Evolutionary conservation across 1,140 invertebrate species (phyloP), one percentile per base, ranked within the genome.

Genomic region (Aradophagus sp.): DNA sequence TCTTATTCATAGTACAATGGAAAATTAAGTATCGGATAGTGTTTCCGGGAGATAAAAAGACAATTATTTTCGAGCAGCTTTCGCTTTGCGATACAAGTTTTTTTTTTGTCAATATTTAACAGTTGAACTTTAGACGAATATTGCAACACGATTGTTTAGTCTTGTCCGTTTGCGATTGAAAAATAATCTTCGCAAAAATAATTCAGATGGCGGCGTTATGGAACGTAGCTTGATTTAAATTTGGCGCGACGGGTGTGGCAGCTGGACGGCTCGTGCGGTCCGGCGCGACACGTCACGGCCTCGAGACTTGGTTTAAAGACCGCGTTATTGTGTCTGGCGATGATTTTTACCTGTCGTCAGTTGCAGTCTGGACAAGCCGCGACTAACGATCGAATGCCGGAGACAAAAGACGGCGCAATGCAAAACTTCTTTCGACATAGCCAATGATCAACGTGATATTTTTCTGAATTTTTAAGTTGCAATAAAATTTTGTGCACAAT

Each of bases 241-340:
- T 71, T 65, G 53, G 68, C 68, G 45, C 59, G 59, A 71, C 68
- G 67, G 58, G 67, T 63, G 67, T 70, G 59, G 58, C 59, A 59
- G 50, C 53, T 36, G 44, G 39, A 56, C 44, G 67, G 44, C 67
- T 70, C 52, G 55, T 16, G 42, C 15, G 44, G 42, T 15, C 8
- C 44, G 48, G 10, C 34, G 56, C 42, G 36, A 47, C 50, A 63
- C 67, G 67, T 70, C 67, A 63, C 52, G 41, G 50, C 55, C 47
- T 47, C 68, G 59, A 58, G 44, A 50, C 56, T 44, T n/a, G 32
- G 48, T 69, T 69, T 69, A 61, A 59, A 67, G 45, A 59, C 63
- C 48, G 53, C 55, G 45, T 50, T 58, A 58, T 67, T 58, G 38
- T 45, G 42, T 52, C 36, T 58, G 20, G 41, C 62, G 29, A 41